A percentile compares a stretch with the other conserved stretches of the same genome.
Evolutionary conservation across 2,888 invertebrate species (phyloP).

Genomic region (Caenorhabditis sinica): DNA sequence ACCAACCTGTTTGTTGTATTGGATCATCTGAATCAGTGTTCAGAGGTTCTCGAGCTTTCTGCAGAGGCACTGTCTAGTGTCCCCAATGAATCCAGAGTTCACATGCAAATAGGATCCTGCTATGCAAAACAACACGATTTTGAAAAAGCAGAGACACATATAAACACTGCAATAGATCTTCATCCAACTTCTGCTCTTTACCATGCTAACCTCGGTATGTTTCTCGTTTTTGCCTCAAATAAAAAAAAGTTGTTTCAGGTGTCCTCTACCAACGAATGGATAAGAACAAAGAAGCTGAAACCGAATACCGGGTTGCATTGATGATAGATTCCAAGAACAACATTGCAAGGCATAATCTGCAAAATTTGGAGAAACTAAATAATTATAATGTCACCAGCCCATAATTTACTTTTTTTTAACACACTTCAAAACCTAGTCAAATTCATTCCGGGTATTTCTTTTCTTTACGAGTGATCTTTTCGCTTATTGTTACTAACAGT

Average conservation of each 20-base stretch:
- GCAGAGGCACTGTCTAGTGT: constrained; percentile 88
- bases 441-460: constrained; percentile 21
- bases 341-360: constrained; percentile 45
- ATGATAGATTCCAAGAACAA: constrained; percentile 35
- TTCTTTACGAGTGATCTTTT: background rate
- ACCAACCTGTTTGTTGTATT: constrained; percentile 91
- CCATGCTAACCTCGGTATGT: constrained; percentile 92
- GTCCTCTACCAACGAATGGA: constrained; percentile 72
- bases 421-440: constrained; percentile 17
- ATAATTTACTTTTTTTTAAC: background rate
- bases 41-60: constrained; percentile 89
- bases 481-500: background rate
- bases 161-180: constrained; percentile 89
- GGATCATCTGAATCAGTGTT: constrained; percentile 86
- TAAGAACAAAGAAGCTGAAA: constrained; percentile 55
- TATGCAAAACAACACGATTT: constrained; percentile 91
- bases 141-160: constrained; percentile 90
- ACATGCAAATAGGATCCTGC: constrained; percentile 93
- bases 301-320: constrained; percentile 62
- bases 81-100: constrained; percentile 89
- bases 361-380: constrained; percentile 19
- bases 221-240: background rate
- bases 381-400: constrained; percentile 20
- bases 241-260: constrained; percentile 56
- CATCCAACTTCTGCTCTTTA: constrained; percentile 89